Percentiles rank a stretch among this genome's conserved stretches.
phyloP scores from a whole-genome alignment of 2,113 vertebrate genomes.

The Plotosus lineatus region DNA sequence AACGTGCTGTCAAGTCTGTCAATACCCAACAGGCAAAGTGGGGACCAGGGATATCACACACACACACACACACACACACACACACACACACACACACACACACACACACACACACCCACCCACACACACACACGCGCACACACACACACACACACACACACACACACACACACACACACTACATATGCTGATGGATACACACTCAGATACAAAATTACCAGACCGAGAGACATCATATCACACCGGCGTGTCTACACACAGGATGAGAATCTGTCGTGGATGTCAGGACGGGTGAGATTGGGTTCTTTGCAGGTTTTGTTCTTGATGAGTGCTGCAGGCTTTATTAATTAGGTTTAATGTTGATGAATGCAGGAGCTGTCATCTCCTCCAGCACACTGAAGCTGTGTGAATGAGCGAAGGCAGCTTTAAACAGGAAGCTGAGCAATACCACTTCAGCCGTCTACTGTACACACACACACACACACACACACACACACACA shows the following conservation, averaged over 20 bases:
- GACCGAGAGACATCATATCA: slow-evolving; percentile 7
- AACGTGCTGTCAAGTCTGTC: slow-evolving; percentile 94
- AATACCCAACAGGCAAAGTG: slow-evolving; percentile 86
- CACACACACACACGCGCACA: slow-evolving; percentile 26
- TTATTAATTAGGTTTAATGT: slow-evolving; percentile 64
- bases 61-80: slow-evolving; percentile 49
- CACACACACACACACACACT: slow-evolving; percentile 21
- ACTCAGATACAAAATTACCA: slow-evolving; percentile 41
- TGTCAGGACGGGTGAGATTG: slow-evolving; percentile 65
- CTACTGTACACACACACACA: slow-evolving; percentile 5
- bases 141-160: slow-evolving; percentile 31
- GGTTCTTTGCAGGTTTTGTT: slow-evolving; percentile 46
- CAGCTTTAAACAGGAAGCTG: slow-evolving; percentile 37
- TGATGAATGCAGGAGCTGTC: slow-evolving; percentile 60
- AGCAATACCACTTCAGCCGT: slow-evolving; percentile 25
- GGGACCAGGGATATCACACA: slow-evolving; percentile 45
- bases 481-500: too few relatives aligned
- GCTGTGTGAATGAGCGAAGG: slow-evolving; percentile 26
- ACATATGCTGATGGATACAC: slow-evolving; percentile 40
- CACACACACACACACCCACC: slow-evolving; percentile 23
- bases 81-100: slow-evolving; percentile 22
- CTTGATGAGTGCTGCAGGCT: slow-evolving; percentile 58
- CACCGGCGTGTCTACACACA: slow-evolving; percentile 37
- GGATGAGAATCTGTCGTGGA: slow-evolving; percentile 70
- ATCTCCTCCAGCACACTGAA: slow-evolving; percentile 41